phyloP scores from a whole-genome alignment of 2,113 vertebrate species.

The Zosterops lateralis region DNA sequence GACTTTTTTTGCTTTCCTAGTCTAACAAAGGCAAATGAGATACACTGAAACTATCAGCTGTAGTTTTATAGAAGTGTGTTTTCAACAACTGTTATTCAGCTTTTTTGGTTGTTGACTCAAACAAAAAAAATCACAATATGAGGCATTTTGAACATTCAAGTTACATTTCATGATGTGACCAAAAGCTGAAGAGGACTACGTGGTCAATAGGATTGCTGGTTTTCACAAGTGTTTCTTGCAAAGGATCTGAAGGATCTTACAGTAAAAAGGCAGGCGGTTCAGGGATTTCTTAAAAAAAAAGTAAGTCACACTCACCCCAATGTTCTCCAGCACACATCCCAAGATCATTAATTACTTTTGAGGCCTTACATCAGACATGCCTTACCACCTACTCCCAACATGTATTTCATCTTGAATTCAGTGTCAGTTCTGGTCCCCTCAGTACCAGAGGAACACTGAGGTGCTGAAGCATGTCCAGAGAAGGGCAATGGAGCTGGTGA shows the following conservation, averaged over 20 bases:
- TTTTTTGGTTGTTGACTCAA: neutral
- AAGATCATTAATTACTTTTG: neutral
- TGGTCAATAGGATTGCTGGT: neutral
- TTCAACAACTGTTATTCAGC: neutral
- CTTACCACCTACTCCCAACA: neutral
- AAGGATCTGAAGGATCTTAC: neutral
- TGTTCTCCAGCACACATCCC: neutral
- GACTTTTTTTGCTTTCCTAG: neutral
- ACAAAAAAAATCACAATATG: neutral
- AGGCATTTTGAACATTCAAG: neutral
- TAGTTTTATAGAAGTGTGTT: neutral
- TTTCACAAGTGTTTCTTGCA: neutral
- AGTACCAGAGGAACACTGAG: neutral
- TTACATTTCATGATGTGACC: rapidly evolving
- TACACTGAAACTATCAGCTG: neutral
- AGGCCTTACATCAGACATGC: neutral
- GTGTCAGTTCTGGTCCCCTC: neutral
- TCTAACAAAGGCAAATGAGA: neutral
- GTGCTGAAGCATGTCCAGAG: rapidly evolving
- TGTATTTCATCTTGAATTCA: neutral
- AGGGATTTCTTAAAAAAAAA: neutral
- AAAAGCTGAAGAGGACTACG: neutral
- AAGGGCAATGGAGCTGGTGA: rapidly evolving
- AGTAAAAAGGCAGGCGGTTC: neutral
- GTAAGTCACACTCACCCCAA: neutral